Evolutionary conservation across 2,888 invertebrate genomes (phyloP).

Genomic region (Rhingia rostrata): DNA sequence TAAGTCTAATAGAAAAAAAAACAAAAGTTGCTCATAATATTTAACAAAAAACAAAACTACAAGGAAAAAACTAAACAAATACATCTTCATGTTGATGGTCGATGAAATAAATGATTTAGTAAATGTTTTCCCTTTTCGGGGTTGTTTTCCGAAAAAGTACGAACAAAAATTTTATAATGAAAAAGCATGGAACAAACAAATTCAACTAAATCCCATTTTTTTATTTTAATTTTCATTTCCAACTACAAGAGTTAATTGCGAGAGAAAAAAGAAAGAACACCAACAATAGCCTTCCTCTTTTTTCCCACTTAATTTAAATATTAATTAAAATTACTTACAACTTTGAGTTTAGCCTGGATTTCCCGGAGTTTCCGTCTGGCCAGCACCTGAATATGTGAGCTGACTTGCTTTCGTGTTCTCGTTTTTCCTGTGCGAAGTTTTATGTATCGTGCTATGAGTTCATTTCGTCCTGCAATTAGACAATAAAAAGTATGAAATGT

Average conservation of each 20-base stretch:
- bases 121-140: background rate
- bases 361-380: conserved; percentile 99
- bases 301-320: conserved; percentile 10
- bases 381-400: conserved; percentile 99
- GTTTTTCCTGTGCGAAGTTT: conserved; percentile 99
- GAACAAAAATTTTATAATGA: conserved; percentile 47
- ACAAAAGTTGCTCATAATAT: conserved; percentile 32
- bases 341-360: conserved; percentile 98
- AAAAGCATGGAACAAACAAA: conserved; percentile 72
- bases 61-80: conserved; percentile 1
- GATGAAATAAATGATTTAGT: conserved; percentile 55
- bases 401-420: conserved; percentile 99
- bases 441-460: conserved; percentile 99
- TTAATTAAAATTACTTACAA: conserved; percentile 87
- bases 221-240: conserved; percentile 3
- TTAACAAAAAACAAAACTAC: conserved; percentile 1
- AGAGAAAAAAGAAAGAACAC: conserved; percentile 2
- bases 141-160: background rate
- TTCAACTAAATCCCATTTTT: conserved; percentile 64
- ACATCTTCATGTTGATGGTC: conserved; percentile 4
- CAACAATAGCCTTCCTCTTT: background rate
- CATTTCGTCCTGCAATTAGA: conserved; percentile 95
- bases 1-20: background rate
- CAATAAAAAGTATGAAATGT: conserved; percentile 32
- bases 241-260: conserved; percentile 37